A percentile compares a stretch with the other conserved stretches of the same genome.
These are phyloP conservation scores for Siniperca obscura DNA, from an alignment of 2,797 vertebrate species.

Conservation along the genomic window DNA sequence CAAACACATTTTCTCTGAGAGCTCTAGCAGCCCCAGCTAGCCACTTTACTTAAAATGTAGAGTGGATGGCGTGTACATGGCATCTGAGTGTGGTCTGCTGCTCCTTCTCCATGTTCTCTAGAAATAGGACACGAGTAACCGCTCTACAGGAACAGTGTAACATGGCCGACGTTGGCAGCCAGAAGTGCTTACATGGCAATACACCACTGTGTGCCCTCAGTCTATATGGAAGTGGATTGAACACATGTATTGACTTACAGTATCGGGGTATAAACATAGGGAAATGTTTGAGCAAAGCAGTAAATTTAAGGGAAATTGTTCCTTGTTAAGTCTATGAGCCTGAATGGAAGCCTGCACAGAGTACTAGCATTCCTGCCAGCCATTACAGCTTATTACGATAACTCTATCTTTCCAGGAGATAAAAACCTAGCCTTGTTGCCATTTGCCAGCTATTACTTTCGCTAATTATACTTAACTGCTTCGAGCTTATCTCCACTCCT, in stretches of 20 bases:
- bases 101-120: constrained; percentile 81
- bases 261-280: constrained; percentile 81
- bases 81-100: constrained; percentile 76
- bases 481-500: constrained; percentile 89
- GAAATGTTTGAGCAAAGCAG: constrained; percentile 85
- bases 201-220: constrained; percentile 65
- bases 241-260: constrained; percentile 81
- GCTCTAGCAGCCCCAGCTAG: constrained; percentile 55
- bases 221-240: constrained; percentile 77
- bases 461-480: constrained; percentile 92
- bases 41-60: constrained; percentile 82
- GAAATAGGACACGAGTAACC: constrained; percentile 85
- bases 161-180: constrained; percentile 81
- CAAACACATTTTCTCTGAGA: constrained; percentile 74
- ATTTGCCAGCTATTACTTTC: constrained; percentile 90
- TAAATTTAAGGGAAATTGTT: constrained; percentile 86
- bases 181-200: constrained; percentile 83
- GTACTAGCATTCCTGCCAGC: constrained; percentile 85
- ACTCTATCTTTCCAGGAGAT: constrained; percentile 88
- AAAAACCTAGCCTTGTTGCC: constrained; percentile 88
- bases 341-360: constrained; percentile 83
- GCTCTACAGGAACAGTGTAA: constrained; percentile 78
- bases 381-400: constrained; percentile 88
- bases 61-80: constrained; percentile 78
- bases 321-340: constrained; percentile 85